Evolutionary conservation across 2,797 vertebrate species (phyloP).

Genomic region (Halcyon chelicuti): DNA sequence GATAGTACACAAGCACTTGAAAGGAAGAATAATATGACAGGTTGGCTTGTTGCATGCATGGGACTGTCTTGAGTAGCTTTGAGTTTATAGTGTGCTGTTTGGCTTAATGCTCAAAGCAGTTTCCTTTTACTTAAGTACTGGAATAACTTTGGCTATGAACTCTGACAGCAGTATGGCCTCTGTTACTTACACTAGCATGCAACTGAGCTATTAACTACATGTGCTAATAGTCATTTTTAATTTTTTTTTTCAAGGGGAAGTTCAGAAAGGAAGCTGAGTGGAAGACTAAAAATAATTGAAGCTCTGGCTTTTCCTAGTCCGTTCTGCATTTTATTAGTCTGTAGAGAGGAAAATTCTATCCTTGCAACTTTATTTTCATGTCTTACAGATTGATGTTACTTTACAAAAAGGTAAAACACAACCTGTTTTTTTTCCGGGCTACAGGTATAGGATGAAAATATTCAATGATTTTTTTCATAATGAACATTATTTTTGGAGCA

Average conservation of each 20-base stretch:
- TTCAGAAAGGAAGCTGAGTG: constrained; percentile 26
- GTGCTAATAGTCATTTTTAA: background rate
- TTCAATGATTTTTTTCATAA: background rate
- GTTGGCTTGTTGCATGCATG: background rate
- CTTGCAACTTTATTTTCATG: background rate
- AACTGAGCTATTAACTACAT: constrained; percentile 25
- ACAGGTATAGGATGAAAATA: background rate
- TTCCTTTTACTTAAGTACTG: background rate
- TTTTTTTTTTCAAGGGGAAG: background rate
- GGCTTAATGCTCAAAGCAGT: constrained; percentile 59
- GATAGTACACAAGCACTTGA: background rate
- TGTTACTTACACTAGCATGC: constrained; percentile 52
- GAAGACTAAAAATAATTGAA: constrained; percentile 9
- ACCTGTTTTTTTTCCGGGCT: background rate
- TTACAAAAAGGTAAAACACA: background rate
- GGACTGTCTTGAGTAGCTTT: background rate
- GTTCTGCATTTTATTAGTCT: background rate
- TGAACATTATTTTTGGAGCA: background rate
- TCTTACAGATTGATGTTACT: background rate
- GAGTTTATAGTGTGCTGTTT: constrained; percentile 22
- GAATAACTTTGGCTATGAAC: constrained; percentile 32
- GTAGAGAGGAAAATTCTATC: background rate
- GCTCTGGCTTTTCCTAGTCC: background rate
- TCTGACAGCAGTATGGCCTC: constrained; percentile 31
- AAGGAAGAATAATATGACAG: background rate